Percentiles rank a stretch among this genome's conserved stretches.
Evolutionary conservation across 2,113 vertebrate species (phyloP).

Genomic region (Chamaetylas fuelleborni): DNA sequence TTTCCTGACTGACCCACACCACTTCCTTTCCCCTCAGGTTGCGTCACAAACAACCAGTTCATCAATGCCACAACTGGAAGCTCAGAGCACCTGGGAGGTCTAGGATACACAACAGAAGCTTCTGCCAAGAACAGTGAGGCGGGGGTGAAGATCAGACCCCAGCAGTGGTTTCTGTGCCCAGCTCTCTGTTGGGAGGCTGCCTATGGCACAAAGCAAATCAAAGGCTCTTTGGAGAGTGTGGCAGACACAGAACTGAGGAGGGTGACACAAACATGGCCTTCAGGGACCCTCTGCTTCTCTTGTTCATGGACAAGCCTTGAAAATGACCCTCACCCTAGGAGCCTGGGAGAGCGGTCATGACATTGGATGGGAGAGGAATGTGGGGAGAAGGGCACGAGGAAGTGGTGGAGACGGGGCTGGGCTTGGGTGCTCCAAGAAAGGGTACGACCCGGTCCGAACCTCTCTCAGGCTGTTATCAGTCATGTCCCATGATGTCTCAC

Average conservation of each 20-base stretch:
- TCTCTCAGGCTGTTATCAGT: neutral
- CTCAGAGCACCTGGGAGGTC: neutral
- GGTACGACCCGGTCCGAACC: neutral
- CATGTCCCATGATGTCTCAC: conserved; percentile 37
- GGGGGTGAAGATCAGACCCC: neutral
- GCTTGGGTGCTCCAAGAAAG: neutral
- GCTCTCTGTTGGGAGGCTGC: neutral
- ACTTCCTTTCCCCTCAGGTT: neutral
- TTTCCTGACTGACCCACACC: neutral
- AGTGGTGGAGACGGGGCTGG: neutral
- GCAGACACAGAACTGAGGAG: neutral
- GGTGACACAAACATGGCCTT: neutral
- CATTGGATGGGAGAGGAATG: neutral
- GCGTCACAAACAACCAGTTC: accelerated
- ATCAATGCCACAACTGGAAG: neutral
- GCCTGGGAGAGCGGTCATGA: accelerated
- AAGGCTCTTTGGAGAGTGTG: neutral
- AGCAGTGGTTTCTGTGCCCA: neutral
- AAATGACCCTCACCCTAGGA: accelerated
- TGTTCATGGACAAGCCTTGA: neutral
- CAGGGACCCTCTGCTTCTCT: neutral
- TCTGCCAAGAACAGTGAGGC: neutral
- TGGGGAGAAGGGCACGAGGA: neutral
- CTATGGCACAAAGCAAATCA: neutral
- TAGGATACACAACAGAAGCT: neutral